Percentiles rank a stretch among this genome's conserved stretches.
Evolutionary conservation across 2,888 invertebrate species (phyloP).

Genomic region (Netelia virgata): DNA sequence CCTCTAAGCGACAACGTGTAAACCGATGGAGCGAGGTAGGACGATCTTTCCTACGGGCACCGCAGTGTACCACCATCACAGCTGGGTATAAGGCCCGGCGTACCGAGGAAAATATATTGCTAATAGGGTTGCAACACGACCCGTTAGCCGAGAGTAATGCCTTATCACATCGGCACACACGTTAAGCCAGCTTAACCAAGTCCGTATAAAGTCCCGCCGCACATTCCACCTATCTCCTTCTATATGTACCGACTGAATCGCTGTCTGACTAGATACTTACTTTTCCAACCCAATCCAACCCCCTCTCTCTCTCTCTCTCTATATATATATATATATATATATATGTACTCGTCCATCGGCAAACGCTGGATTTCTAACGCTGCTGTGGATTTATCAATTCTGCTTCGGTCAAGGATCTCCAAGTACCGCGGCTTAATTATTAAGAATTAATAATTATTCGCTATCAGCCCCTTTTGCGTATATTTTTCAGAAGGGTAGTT

Average conservation of each 20-base stretch:
- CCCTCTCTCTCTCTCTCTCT: constrained; percentile 1
- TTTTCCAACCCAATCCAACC: constrained; percentile 8
- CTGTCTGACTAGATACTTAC: constrained; percentile 47
- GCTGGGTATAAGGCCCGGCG: constrained; percentile 73
- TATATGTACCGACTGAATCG: constrained; percentile 46
- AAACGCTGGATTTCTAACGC: background rate
- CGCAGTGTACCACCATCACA: constrained; percentile 67
- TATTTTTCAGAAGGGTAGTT: too few relatives aligned
- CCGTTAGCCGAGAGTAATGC: constrained; percentile 82
- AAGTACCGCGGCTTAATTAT: background rate
- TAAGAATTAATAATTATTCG: too few relatives aligned
- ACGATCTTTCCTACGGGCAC: constrained; percentile 63
- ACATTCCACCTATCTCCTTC: constrained; percentile 47
- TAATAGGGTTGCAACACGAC: constrained; percentile 81
- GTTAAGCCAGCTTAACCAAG: constrained; percentile 81
- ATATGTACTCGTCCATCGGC: background rate
- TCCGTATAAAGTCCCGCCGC: constrained; percentile 64
- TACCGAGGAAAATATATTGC: constrained; percentile 82
- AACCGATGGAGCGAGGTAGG: constrained; percentile 73
- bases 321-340: too few relatives aligned
- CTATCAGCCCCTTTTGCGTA: too few relatives aligned
- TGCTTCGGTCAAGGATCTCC: background rate
- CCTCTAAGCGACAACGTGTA: constrained; percentile 76
- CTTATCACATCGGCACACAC: constrained; percentile 79
- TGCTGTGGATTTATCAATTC: constrained; percentile 21